Evolutionary conservation across 2,888 invertebrate genomes (phyloP), one percentile per base, ranked within the genome.

Genomic region (Diplolepis rosae): DNA sequence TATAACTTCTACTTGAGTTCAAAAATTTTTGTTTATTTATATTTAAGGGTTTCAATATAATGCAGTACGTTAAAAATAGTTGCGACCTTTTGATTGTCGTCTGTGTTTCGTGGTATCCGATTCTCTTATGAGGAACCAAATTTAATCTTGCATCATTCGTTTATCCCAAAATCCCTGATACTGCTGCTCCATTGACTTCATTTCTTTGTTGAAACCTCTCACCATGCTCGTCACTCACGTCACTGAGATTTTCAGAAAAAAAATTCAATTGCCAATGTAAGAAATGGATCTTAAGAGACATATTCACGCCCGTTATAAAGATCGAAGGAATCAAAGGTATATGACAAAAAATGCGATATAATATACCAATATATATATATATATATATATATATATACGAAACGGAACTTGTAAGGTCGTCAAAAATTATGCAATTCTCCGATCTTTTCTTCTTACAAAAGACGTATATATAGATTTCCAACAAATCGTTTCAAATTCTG

Each of bases 161-260:
- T 68, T 68, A 39, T 75, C 66, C 70, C 68, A 75, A 65, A 65
- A 65, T 45, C 70, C 73, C 67, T 70, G 67, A 52, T 75, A 75
- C 30, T 70, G 32, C 3, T 70, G 71, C 61, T 76, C 71, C 27
- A 66, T 66, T 15, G 42, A 24, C 24, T 66, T 30, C 66, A 48
- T 27, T 68, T 72, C 68, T 54, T 75, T 2, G 50, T n/a, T 66
- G 66, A 50, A 66, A 66, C 9, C 66, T 45, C 18, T 66, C 66
- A 28, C 66, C 32, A 45, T 66, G 70, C 56, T 77, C 70, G 48
- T 73, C 75, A 52, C 69, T 73, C 42, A 35, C 45, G 2, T 68
- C 76, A 24, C 72, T 65, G 48, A 75, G 54, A 65, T 74, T 74
- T 70, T 77, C 50, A 11, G 32, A 5, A 24, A 42, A 56, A n/a